Conservation (phyloP, 2,797 vertebrate species). For the Antrozous pallidus region DNA sequence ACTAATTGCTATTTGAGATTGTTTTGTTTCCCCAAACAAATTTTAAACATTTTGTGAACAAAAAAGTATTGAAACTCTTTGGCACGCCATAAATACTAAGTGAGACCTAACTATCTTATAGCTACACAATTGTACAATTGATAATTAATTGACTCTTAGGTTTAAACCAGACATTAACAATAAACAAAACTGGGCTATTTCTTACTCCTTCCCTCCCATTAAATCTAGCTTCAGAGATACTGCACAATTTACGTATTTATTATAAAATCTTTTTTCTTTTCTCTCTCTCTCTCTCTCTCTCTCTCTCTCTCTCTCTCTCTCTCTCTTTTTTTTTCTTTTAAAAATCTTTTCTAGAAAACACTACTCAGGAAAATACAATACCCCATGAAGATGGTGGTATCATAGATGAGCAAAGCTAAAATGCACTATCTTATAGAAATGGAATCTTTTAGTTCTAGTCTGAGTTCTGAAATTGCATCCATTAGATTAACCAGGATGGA, state of each 20-base stretch:
- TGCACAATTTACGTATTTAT: not conserved
- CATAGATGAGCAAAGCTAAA: not conserved
- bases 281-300: no score
- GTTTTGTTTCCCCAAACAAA: slow-evolving; percentile 49
- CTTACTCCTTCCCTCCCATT: not conserved
- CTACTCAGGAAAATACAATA: not conserved
- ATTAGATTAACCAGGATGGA: not conserved
- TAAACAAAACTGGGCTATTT: not conserved
- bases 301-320: no score
- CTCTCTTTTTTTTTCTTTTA: slow-evolving; percentile 22
- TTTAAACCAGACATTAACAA: slow-evolving; percentile 39
- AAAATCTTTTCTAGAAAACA: not conserved
- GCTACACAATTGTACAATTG: not conserved
- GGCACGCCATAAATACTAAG: not conserved
- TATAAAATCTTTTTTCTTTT: not conserved
- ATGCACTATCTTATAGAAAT: not conserved
- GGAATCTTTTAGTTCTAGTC: not conserved
- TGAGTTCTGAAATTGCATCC: not conserved
- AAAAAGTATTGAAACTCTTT: slow-evolving; percentile 34
- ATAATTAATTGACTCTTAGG: not conserved
- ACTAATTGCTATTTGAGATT: slow-evolving; percentile 56
- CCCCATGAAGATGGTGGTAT: not conserved
- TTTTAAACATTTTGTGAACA: slow-evolving; percentile 46
- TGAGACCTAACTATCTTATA: not conserved
- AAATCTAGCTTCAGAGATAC: not conserved